Conservation (phyloP, 1,140 invertebrate genomes). For the Pachyrhynchus sulphureomaculatus region DNA sequence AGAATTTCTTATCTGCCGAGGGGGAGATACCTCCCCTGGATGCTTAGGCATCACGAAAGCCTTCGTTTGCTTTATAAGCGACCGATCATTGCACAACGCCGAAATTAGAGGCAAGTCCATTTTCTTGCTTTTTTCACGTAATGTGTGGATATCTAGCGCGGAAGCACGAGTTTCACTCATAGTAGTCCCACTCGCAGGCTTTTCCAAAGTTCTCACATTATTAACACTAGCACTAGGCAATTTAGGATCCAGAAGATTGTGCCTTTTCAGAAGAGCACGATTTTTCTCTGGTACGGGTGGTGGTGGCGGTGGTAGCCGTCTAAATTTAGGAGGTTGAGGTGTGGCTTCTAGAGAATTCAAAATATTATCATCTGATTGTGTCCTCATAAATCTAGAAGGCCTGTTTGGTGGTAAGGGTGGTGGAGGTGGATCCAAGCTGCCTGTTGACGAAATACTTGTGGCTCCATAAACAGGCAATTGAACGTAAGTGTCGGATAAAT, state of each 20-base stretch:
- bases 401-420: slow-evolving; percentile 57
- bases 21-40: slow-evolving; percentile 47
- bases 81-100: slow-evolving; percentile 85
- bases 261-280: slow-evolving; percentile 14
- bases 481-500: slow-evolving; percentile 69
- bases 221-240: slow-evolving; percentile 23
- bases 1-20: slow-evolving; percentile 38
- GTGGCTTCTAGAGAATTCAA: slow-evolving; percentile 57
- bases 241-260: slow-evolving; percentile 25
- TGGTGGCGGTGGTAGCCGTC: slow-evolving; percentile 71
- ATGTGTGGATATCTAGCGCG: slow-evolving; percentile 73
- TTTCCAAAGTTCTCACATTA: neutral
- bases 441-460: slow-evolving; percentile 55
- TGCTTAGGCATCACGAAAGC: slow-evolving; percentile 75
- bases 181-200: slow-evolving; percentile 3
- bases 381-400: slow-evolving; percentile 61
- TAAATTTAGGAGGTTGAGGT: slow-evolving; percentile 60
- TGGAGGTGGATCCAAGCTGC: slow-evolving; percentile 60
- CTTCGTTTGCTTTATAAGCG: slow-evolving; percentile 81
- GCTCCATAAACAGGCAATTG: slow-evolving; percentile 64
- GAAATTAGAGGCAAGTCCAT: slow-evolving; percentile 85
- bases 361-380: slow-evolving; percentile 77
- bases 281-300: slow-evolving; percentile 52
- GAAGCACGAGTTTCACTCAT: slow-evolving; percentile 27
- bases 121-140: slow-evolving; percentile 84